These are phyloP conservation scores for Pyrocoelia pectoralis DNA, from an alignment of 2,888 invertebrate species.

Conservation along the genomic window DNA sequence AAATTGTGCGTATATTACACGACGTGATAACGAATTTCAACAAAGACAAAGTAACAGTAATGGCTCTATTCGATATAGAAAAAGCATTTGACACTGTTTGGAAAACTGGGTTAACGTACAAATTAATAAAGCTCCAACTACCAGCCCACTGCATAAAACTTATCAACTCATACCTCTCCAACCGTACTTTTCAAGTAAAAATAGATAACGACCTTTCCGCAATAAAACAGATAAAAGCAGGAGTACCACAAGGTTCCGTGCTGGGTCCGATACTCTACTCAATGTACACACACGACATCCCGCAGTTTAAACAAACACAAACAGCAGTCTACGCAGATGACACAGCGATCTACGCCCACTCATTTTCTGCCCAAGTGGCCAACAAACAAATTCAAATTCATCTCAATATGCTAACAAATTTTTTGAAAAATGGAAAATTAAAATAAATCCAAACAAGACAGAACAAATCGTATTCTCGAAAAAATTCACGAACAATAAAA, in stretches of 20 bases:
- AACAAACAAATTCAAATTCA: neutral
- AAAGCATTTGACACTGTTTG: conserved; percentile 53
- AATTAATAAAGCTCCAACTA: conserved; percentile 42
- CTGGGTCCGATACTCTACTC: neutral
- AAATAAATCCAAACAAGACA: conserved; percentile 7
- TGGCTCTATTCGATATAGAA: conserved; percentile 49
- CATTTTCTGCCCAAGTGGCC: neutral
- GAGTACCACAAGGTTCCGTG: conserved; percentile 12
- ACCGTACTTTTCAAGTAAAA: conserved; percentile 40
- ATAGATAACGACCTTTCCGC: conserved; percentile 23
- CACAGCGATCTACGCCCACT: neutral
- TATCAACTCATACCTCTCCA: conserved; percentile 41
- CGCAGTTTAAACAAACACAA: neutral
- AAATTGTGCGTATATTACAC: conserved; percentile 45
- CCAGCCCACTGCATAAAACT: conserved; percentile 18
- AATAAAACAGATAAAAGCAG: neutral
- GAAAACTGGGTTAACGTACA: conserved; percentile 46
- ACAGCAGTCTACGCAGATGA: conserved; percentile 4
- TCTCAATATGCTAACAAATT: neutral
- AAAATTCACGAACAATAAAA: conserved; percentile 13
- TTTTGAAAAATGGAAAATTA: neutral
- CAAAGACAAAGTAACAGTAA: conserved; percentile 40
- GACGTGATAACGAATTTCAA: conserved; percentile 44
- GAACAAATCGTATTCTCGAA: neutral
- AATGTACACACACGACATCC: conserved; percentile 1